Evolutionary conservation across 1,140 invertebrate genomes (phyloP).

Genomic region (Halesus radiatus): DNA sequence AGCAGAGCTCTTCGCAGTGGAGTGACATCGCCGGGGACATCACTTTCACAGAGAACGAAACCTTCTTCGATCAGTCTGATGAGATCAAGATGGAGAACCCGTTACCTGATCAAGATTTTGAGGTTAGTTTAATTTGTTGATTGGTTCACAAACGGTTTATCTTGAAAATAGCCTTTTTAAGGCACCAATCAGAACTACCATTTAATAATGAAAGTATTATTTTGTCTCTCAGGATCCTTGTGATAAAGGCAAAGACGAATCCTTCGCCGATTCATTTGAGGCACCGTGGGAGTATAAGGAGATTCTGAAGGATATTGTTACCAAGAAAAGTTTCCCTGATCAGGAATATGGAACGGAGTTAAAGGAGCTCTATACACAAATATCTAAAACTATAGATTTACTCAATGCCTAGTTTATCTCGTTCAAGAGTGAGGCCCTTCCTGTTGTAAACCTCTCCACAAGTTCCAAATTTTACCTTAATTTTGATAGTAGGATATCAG

Average conservation of each 20-base stretch:
- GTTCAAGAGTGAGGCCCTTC: no score
- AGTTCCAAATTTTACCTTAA: no score
- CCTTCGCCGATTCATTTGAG: conserved; percentile 62
- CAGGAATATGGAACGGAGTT: conserved; percentile 66
- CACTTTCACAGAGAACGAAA: conserved; percentile 1
- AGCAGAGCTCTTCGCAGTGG: conserved; percentile 11
- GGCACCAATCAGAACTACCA: no score
- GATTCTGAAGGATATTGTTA: conserved; percentile 67
- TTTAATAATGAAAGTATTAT: neutral
- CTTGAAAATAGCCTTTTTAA: no score
- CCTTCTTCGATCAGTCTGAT: conserved; percentile 4
- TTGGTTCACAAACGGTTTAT: neutral
- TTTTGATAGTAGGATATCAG: no score
- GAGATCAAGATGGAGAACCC: conserved; percentile 12
- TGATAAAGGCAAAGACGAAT: conserved; percentile 62
- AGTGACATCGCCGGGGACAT: conserved; percentile 4
- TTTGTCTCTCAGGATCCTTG: conserved; percentile 14
- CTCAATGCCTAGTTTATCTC: conserved; percentile 61
- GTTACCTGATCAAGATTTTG: conserved; percentile 28
- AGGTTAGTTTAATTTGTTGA: neutral
- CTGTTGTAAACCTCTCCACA: no score
- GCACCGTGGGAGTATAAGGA: conserved; percentile 64
- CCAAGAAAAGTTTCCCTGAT: conserved; percentile 60
- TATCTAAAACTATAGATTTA: conserved; percentile 66
- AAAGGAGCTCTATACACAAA: conserved; percentile 67